Percentiles rank a stretch among this genome's conserved stretches.
These are phyloP conservation scores for Synergus laeviventris DNA, from an alignment of 2,888 invertebrate species.

Conservation along the genomic window DNA sequence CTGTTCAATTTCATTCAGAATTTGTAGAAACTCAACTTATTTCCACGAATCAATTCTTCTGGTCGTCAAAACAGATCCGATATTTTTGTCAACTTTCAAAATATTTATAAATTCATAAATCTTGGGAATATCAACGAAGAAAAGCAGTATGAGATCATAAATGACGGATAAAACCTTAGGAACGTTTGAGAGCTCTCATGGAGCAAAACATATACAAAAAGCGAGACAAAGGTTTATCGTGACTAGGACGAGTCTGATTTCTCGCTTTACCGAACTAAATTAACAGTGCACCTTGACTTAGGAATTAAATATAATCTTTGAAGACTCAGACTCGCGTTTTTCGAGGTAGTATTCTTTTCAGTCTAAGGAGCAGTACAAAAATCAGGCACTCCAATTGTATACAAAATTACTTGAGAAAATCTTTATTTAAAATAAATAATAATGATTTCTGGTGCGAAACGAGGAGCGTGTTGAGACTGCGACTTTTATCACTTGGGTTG, in stretches of 20 bases:
- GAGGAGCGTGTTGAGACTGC: conserved; percentile 21
- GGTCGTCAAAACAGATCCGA: not conserved
- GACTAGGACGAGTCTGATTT: conserved; percentile 36
- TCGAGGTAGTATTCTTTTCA: conserved; percentile 23
- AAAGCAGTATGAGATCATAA: conserved; percentile 37
- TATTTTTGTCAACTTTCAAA: not conserved
- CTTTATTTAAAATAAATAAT: conserved; percentile 4
- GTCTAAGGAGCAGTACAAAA: conserved; percentile 22
- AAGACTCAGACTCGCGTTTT: conserved; percentile 31
- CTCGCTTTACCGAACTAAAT: conserved; percentile 19
- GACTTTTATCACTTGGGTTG: conserved; percentile 11
- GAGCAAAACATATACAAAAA: conserved; percentile 6
- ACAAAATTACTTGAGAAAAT: not conserved
- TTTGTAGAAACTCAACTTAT: not conserved
- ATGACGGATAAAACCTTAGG: not conserved
- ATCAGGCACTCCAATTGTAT: conserved; percentile 14
- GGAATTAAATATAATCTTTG: conserved; percentile 14
- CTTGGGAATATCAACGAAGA: conserved; percentile 25
- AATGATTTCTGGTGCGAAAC: not conserved
- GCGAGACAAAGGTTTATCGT: conserved; percentile 3
- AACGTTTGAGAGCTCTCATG: not conserved
- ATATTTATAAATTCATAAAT: not conserved
- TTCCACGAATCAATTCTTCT: not conserved
- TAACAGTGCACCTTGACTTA: conserved; percentile 25
- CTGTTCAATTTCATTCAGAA: conserved; percentile 52